A percentile compares a stretch with the other conserved stretches of the same genome.
These are phyloP conservation scores for Odontocerum albicorne DNA, from an alignment of 2,888 invertebrate species.

Conservation along the genomic window DNA sequence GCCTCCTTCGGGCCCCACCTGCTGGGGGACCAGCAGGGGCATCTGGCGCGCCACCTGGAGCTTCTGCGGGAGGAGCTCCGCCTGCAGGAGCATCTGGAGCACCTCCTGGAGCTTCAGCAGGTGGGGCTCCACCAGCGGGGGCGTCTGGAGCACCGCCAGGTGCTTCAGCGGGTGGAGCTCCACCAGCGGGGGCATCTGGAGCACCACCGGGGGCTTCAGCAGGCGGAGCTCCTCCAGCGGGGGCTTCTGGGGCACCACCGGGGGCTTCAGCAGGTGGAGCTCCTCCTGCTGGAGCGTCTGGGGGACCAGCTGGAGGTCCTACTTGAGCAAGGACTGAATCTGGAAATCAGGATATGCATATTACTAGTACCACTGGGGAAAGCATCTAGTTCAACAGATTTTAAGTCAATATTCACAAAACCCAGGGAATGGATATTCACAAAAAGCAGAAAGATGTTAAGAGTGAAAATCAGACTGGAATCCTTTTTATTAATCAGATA, in stretches of 20 bases:
- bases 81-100: slow-evolving; percentile 1
- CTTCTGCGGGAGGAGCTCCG: slow-evolving; percentile 20
- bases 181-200: background rate
- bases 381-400: background rate
- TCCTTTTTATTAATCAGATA: too few relatives aligned
- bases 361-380: background rate
- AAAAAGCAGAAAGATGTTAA: too few relatives aligned
- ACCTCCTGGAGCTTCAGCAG: background rate
- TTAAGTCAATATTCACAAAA: background rate
- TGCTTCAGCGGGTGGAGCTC: background rate
- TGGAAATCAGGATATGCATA: background rate
- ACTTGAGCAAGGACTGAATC: background rate
- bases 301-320: slow-evolving; percentile 2
- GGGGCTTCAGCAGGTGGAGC: background rate
- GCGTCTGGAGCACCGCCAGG: background rate
- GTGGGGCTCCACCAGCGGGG: background rate
- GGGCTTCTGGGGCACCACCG: background rate
- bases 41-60: slow-evolving; percentile 26
- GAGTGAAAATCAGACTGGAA: too few relatives aligned
- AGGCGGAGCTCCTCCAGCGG: background rate
- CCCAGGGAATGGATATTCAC: too few relatives aligned
- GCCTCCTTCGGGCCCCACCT: too few relatives aligned
- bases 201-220: too few relatives aligned
- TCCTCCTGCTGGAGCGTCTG: background rate
- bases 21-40: slow-evolving; percentile 27